These are phyloP conservation scores for Argentina silus DNA, from an alignment of 2,797 vertebrate species.

Conservation along the genomic window DNA sequence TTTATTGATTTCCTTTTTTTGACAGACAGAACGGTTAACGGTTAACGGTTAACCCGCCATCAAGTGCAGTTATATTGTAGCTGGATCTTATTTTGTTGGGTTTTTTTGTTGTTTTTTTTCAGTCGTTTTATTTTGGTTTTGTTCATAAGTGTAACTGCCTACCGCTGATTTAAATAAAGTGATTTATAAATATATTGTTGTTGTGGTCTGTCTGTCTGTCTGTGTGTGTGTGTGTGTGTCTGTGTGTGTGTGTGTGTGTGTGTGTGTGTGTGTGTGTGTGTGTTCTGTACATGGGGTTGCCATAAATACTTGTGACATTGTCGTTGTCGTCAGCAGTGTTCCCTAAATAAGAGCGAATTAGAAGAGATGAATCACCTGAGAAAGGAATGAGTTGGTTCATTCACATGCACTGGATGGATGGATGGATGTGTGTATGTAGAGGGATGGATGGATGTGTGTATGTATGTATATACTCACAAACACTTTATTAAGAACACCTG, in stretches of 20 bases:
- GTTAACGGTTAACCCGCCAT: constrained; percentile 81
- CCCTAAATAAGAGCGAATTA: neutral
- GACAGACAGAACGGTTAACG: constrained; percentile 63
- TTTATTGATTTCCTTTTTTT: constrained; percentile 68
- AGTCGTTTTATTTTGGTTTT: constrained; percentile 63
- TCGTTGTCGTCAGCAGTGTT: constrained; percentile 9
- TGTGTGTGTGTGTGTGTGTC: constrained; percentile 20
- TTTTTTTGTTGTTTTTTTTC: constrained; percentile 61
- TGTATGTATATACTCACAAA: too few relatives aligned
- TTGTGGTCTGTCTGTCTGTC: too few relatives aligned
- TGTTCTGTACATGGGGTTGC: constrained; percentile 24
- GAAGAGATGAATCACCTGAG: neutral
- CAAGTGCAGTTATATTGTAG: constrained; percentile 81
- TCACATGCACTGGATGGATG: neutral
- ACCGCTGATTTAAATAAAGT: constrained; percentile 88
- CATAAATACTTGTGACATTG: neutral
- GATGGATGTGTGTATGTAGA: neutral
- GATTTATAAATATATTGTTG: constrained; percentile 80
- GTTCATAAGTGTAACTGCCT: constrained; percentile 81
- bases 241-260: constrained; percentile 20
- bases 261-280: constrained; percentile 20
- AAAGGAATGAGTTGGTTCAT: constrained; percentile 3
- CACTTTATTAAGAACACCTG: too few relatives aligned
- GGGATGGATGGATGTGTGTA: too few relatives aligned
- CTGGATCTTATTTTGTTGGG: constrained; percentile 73